Conservation (phyloP, 1,140 invertebrate genomes). For the Aphis gossypii region DNA sequence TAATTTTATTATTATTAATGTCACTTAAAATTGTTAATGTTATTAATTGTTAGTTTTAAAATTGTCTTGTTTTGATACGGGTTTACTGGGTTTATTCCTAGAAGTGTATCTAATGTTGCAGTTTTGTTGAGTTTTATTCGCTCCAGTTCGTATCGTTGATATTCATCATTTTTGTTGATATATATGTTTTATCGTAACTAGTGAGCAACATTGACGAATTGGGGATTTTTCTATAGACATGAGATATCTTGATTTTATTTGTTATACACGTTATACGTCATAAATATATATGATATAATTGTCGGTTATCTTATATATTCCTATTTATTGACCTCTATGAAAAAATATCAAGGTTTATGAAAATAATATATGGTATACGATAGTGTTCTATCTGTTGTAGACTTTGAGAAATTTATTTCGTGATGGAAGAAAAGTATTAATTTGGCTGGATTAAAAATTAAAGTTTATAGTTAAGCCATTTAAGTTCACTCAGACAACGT, state of each 20-base stretch:
- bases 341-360: background rate
- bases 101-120: no score
- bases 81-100: no score
- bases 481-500: background rate
- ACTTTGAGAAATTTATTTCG: background rate
- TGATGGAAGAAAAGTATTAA: background rate
- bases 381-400: background rate
- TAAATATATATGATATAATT: background rate
- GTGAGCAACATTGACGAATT: no score
- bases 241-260: background rate
- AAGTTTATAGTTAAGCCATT: background rate
- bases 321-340: background rate
- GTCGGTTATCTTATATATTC: background rate
- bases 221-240: no score
- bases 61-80: no score
- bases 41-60: no score
- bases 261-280: background rate
- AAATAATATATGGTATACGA: background rate
- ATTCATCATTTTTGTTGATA: no score
- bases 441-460: background rate
- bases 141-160: no score
- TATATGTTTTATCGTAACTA: no score
- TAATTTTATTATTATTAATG: no score
- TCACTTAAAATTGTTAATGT: no score
- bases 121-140: no score